Conservation (phyloP, 2,797 vertebrate species). For the Nannoperca obscura region DNA sequence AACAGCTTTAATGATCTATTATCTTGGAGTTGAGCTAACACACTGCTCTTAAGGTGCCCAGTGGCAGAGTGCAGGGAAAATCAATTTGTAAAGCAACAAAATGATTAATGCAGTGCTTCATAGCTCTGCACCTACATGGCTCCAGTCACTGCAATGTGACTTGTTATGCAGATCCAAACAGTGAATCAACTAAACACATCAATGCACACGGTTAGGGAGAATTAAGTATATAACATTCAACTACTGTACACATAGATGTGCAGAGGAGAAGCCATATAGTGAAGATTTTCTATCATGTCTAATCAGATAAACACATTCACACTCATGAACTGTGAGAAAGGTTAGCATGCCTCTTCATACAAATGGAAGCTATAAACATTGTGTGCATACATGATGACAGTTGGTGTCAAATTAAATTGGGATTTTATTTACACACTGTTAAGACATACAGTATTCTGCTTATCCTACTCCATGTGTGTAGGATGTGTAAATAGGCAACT, state of each 20-base stretch:
- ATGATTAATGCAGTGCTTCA: neutral
- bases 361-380: too few species aligned
- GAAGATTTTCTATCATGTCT: too few species aligned
- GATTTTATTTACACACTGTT: too few species aligned
- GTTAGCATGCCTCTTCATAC: too few species aligned
- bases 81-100: slow-evolving; percentile 13
- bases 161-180: slow-evolving; percentile 42
- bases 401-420: too few species aligned
- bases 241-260: slow-evolving; percentile 2
- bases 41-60: neutral
- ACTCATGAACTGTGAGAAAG: too few species aligned
- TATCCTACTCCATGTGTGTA: too few species aligned
- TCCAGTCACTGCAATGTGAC: neutral
- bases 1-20: slow-evolving; percentile 15
- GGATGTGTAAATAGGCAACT: too few species aligned
- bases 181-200: slow-evolving; percentile 39
- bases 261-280: too few species aligned
- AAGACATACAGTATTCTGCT: too few species aligned
- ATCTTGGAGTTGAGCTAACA: slow-evolving; percentile 19
- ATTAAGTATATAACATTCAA: slow-evolving; percentile 30
- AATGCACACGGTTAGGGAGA: slow-evolving; percentile 29
- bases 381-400: too few species aligned
- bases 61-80: neutral
- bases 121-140: neutral
- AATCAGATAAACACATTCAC: too few species aligned